Percentiles rank a stretch among this genome's conserved stretches.
Conservation (phyloP, 1,140 invertebrate genomes). For the Calycopis cecrops region DNA sequence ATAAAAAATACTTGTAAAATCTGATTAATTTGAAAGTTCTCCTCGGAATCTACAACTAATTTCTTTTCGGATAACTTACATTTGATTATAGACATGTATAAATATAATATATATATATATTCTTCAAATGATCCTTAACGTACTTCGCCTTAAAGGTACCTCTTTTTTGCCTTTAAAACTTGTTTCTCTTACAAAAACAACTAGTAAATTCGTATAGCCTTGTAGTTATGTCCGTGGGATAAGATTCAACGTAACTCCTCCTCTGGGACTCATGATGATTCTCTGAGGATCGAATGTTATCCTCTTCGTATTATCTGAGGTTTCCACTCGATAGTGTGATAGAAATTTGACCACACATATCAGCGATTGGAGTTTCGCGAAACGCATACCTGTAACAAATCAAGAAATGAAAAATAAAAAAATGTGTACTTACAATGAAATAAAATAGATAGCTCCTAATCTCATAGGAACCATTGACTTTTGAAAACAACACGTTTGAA, state of each 20-base stretch:
- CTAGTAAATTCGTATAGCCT: too few relatives aligned
- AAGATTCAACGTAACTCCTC: constrained; percentile 27
- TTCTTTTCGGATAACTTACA: too few relatives aligned
- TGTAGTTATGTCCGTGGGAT: constrained; percentile 17
- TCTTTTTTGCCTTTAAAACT: too few relatives aligned
- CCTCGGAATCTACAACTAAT: too few relatives aligned
- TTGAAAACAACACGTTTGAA: neutral
- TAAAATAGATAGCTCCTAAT: neutral
- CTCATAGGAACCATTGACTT: neutral
- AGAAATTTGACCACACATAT: constrained; percentile 26
- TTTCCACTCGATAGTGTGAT: constrained; percentile 24
- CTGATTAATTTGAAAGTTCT: too few relatives aligned
- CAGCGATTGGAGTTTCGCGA: constrained; percentile 29
- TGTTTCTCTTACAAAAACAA: too few relatives aligned
- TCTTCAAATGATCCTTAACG: neutral
- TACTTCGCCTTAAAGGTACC: neutral
- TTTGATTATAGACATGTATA: too few relatives aligned
- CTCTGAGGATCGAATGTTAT: constrained; percentile 20
- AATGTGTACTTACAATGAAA: neutral
- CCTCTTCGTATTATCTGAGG: constrained; percentile 17
- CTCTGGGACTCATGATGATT: constrained; percentile 16
- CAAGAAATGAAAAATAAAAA: neutral
- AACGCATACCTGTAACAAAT: constrained; percentile 34
- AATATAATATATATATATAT: too few relatives aligned
- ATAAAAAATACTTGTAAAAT: too few relatives aligned